Base-by-base conservation (phyloP, 1,140 invertebrate genomes). In the Drosophila repleta region DNA sequence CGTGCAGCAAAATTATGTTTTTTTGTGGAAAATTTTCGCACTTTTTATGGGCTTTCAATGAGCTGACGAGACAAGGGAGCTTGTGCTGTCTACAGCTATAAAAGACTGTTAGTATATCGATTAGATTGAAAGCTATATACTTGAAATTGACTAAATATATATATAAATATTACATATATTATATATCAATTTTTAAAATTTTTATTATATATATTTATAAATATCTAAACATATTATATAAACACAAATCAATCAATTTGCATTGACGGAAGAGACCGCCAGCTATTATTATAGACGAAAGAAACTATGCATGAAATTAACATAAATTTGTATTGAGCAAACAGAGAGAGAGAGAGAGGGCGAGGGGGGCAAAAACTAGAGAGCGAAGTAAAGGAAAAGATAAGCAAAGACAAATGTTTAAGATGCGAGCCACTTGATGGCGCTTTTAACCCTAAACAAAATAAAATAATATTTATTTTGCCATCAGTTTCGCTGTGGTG, bases 231-330 rank as follows among this genome's bases (percentile, higher is more conserved):
- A 15, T 18, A 24, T 43, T 43, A 11, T 17, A 17, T 43, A 53
- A 63, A 63, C 51, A 74, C 24, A 43, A 74, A 73, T 85, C 81
- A 78, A 85, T 85, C 87, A 78, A 85, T 84, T 84, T 87, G 75
- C 69, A 76, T 62, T 55, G 71, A 80, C 78, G 71, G 79, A 88
- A 87, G 83, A 88, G 46, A 51, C 26, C 63, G 66, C 48, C 41
- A 37, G 48, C 70, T 81, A 75, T 85, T 67, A 80, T 85, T 80
- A 85, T 53, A 62, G 55, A 32, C 35, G 26, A 74, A 79, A 51
- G 26, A 74, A 79, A 55, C 24, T 75, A 62, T 62, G 77, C 77
- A 81, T 81, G 46, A 76, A 85, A 85, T 85, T 88, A 82, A 66
- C 82, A 85, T 87, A 76, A 72, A 85, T 82, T 70, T 73, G 21